These are phyloP conservation scores for Conus ventricosus DNA, from an alignment of 1,140 invertebrate genomes.

Conservation along the genomic window DNA sequence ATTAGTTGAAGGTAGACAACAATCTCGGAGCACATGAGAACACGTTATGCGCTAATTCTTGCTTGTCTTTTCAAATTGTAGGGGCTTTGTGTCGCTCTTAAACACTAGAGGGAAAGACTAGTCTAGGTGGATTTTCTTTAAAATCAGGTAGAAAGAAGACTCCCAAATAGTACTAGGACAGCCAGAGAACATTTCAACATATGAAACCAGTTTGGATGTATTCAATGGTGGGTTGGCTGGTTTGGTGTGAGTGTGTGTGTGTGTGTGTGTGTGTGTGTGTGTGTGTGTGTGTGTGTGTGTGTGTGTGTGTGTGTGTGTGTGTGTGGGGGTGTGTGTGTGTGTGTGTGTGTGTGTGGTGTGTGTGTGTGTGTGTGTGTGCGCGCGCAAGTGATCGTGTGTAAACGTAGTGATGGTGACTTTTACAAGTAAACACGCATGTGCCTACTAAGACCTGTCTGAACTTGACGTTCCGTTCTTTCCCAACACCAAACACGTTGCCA, in stretches of 20 bases:
- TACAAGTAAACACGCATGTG: not conserved
- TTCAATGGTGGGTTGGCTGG: not conserved
- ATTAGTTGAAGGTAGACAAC: no score
- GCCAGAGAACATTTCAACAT: no score
- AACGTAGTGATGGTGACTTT: not conserved
- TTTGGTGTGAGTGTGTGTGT: not conserved
- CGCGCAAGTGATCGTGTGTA: not conserved
- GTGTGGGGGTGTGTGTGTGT: slow-evolving; percentile 10
- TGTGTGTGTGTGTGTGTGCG: slow-evolving; percentile 7
- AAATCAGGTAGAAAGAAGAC: no score
- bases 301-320: not conserved
- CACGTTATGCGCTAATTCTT: no score
- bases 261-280: not conserved
- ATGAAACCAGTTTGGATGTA: not conserved
- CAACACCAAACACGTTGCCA: not conserved
- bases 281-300: not conserved
- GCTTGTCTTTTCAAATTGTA: no score
- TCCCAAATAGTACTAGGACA: no score
- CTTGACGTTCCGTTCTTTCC: not conserved
- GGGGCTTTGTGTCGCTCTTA: no score
- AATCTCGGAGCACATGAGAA: no score
- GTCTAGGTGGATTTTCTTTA: no score
- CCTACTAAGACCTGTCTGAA: not conserved
- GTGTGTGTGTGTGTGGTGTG: slow-evolving; percentile 16
- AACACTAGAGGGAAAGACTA: no score